phyloP scores from a whole-genome alignment of 1,140 invertebrate genomes.

The Helicoverpa armigera region DNA sequence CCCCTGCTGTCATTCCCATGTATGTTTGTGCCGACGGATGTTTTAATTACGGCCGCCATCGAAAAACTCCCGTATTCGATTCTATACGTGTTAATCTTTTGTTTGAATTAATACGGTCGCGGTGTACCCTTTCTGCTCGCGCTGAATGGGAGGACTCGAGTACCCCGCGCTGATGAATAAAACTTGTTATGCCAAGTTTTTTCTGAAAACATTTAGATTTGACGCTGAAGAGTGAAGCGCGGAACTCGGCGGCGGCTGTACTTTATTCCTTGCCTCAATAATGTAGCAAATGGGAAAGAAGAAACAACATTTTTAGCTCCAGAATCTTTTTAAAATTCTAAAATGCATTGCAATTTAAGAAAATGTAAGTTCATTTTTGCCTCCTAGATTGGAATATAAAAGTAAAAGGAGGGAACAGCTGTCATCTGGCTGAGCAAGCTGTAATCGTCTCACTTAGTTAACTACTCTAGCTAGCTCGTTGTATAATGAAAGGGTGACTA shows the following conservation, averaged over 20 bases:
- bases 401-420: constrained; percentile 25
- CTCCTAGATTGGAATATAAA: constrained; percentile 31
- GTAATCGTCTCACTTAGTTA: constrained; percentile 42
- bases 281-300: background rate
- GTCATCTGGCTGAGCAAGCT: constrained; percentile 23
- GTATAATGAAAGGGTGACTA: constrained; percentile 33
- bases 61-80: constrained; percentile 67
- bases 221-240: constrained; percentile 39
- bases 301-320: constrained; percentile 14
- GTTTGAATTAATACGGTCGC: constrained; percentile 70
- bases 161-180: constrained; percentile 53
- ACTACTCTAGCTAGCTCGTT: constrained; percentile 17
- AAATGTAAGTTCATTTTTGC: constrained; percentile 26
- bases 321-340: constrained; percentile 15
- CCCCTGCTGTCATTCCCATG: constrained; percentile 61
- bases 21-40: constrained; percentile 65
- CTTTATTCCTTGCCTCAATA: constrained; percentile 13
- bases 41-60: constrained; percentile 73
- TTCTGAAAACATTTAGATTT: constrained; percentile 59
- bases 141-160: constrained; percentile 65
- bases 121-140: constrained; percentile 59
- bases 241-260: background rate
- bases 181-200: constrained; percentile 47
- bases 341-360: constrained; percentile 32
- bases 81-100: constrained; percentile 68